Evolutionary conservation across 2,888 invertebrate genomes (phyloP), one percentile per base, ranked within the genome.

Genomic region (Cephus rjabovi): DNA sequence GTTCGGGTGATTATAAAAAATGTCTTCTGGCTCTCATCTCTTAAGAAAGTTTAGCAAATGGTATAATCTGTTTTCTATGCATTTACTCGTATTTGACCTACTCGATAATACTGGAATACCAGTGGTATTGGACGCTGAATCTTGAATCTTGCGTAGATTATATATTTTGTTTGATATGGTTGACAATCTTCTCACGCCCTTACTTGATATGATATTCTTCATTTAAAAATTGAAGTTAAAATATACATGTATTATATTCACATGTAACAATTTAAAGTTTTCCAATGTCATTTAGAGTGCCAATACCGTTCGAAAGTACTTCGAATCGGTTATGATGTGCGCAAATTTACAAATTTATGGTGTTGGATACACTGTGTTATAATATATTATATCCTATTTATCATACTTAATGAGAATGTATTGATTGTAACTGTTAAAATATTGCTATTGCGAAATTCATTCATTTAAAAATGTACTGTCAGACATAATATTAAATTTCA

Each of bases 1-100:
- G 96, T 83, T 96, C 96, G 75, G 97, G 97, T 37, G 95, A 97
- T 90, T 97, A 97, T 93, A 97, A 96, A 91, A 96, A 96, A 89
- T 95, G 96, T 83, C 92, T 98, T 69, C 93, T 97, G 75, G 96
- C 96, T 70, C 92, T 97, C 1, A 93, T 96, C 79, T 84, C 89
- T 3, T 90, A 87, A 87, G 77, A 9, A 23, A 2, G 56, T 56
- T 23, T 23, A 2, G 9, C 9, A 23, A 56, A 56, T 56, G 9
- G 23, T 23, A 23, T 56, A 56, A 56, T 23, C 23, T 56, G 23
- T 23, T 23, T 23, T 2, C 23, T 23, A 23, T 23, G 56, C 56
- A 56, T 56, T 56, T 56, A 23, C 56, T 56, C 9, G 6, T 23
- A 56, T 23, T 56, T 56, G 23, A 23, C 0, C 6, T 23, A 23